Base-by-base conservation (phyloP, 2,113 vertebrate species). In the Opisthocomus hoazin region DNA sequence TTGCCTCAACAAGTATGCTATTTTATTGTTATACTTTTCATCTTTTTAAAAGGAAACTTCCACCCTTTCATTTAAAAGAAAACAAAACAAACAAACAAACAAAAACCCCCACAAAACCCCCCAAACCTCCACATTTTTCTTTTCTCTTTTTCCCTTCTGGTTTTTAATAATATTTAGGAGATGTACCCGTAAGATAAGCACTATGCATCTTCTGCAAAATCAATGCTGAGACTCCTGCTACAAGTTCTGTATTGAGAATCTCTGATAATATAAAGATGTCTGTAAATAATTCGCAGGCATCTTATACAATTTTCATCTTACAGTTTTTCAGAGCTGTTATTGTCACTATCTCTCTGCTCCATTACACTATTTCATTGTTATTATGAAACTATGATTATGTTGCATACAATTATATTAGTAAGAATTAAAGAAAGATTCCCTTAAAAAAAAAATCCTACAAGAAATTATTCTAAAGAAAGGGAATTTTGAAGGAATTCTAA, bases 1-100 rank as follows among this genome's bases (percentile, higher is more conserved):
- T 91, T 90, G 91, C 82, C 90, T 93, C 84, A 87, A 95, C 94
- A 91, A 91, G 93, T 86, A 87, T 85, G 84, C 70, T 95, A 36
- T 71, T 89, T 82, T 84, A 36, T 79, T 82, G 77, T 68, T 76
- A 73, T 74, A 56, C 36, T 83, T 86, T 34, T 73, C 23, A 77
- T 83, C 15, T 88, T 95, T 94, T 80, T 57, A 56, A 68, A 79
- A 83, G 27, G 39, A 23, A 77, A 87, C 9, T 66, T 58, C 66
- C n/a, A 53, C 51, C 37, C 51, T 91, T 91, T 58, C 53, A 46
- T 70, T 84, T 19, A 24, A 54, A 69, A 89, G 39, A 60, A 4
- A 24, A 27, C 9, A 27, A 22, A 63, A 5, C 5, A 23, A n/a
- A 5, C 36, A 19, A 37, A 54, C 17, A n/a, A 53, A 16, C 22